Base-by-base conservation (phyloP, 2,113 vertebrate species). In the Myotis yumanensis region DNA sequence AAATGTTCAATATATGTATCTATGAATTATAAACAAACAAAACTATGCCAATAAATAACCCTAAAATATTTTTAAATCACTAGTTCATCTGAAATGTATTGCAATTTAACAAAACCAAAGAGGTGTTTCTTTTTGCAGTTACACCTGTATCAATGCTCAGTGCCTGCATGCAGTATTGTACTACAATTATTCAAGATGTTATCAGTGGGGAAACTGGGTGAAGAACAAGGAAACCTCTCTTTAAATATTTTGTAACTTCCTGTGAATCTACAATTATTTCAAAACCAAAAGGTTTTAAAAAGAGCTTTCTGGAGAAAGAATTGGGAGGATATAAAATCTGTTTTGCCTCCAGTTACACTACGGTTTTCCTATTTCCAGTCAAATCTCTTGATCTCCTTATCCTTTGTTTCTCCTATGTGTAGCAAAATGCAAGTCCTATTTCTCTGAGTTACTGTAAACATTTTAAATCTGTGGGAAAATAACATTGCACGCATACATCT, bases 361-460 rank as follows among this genome's bases (percentile, higher is more conserved):
- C 14, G 5, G 3, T 64, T 93, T 89, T 76, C 37, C 51, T 86
- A 18, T 81, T 92, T 87, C 22, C 4, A 84, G 37, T 35, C 69
- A 91, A 76, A 77, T 86, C 22, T 12, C 22, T 89, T 46, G 16
- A 73, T 25, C 15, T 72, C 11, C 82, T 92, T 48, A 80, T 43
- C 8, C 9, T 92, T 86, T 89, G 88, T 92, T 88, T 90, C 62
- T 62, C 20, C 23, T 93, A 23, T 66, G 9, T 68, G 5, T 2
- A 46, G 18, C 17, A 90, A 90, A 95, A 90, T 85, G 20, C 16
- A 93, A 83, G 62, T 76, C 11, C 43, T 52, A 15, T 52, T 30
- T 79, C 18, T 69, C n/a, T 62, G 46, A 85, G 88, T 95, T 75
- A 90, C 64, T 83, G 7, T 51, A 95, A 93, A 77, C 8, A 79